phyloP scores from a whole-genome alignment of 53 echinoderm and acorn worm species.

The Zoroaster sp. region DNA sequence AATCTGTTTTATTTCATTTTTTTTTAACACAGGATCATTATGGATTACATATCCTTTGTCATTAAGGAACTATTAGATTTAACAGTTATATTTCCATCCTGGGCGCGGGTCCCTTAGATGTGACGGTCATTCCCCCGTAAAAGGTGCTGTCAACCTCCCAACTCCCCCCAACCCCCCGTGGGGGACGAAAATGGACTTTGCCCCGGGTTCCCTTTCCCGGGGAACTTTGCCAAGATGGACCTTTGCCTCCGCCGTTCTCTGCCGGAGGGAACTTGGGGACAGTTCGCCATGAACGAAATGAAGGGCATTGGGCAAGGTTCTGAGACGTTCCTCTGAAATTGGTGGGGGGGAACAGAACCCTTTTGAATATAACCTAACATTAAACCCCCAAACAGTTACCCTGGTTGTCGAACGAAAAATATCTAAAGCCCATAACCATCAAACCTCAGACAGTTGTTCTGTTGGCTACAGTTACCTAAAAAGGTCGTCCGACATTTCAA shows the following conservation, averaged over 20 bases:
- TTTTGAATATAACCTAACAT: slow-evolving; percentile 23
- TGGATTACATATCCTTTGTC: slow-evolving; percentile 17
- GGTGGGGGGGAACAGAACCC: slow-evolving; percentile 19
- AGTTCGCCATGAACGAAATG: slow-evolving; percentile 57
- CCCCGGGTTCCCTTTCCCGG: slow-evolving; percentile 52
- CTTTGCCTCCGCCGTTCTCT: too few species aligned
- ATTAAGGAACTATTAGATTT: slow-evolving; percentile 51
- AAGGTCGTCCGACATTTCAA: too few species aligned
- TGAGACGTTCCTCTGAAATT: slow-evolving; percentile 32
- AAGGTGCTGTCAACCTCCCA: slow-evolving; percentile 45
- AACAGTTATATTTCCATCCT: not conserved
- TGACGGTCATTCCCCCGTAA: too few species aligned
- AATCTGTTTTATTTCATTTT: not conserved
- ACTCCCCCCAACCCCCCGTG: slow-evolving; percentile 62
- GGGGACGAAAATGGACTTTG: slow-evolving; percentile 71
- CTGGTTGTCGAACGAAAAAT: not conserved
- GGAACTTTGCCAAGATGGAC: slow-evolving; percentile 19
- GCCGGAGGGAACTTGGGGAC: slow-evolving; percentile 53
- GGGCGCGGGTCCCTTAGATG: not conserved
- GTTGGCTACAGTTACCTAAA: too few species aligned
- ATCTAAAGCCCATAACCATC: not conserved
- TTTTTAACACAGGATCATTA: slow-evolving; percentile 1
- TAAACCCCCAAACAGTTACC: slow-evolving; percentile 34
- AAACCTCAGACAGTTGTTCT: not conserved
- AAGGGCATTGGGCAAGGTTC: slow-evolving; percentile 39